Base-by-base conservation (phyloP, 2,797 vertebrate genomes). In the Microctenopoma lineatum region DNA sequence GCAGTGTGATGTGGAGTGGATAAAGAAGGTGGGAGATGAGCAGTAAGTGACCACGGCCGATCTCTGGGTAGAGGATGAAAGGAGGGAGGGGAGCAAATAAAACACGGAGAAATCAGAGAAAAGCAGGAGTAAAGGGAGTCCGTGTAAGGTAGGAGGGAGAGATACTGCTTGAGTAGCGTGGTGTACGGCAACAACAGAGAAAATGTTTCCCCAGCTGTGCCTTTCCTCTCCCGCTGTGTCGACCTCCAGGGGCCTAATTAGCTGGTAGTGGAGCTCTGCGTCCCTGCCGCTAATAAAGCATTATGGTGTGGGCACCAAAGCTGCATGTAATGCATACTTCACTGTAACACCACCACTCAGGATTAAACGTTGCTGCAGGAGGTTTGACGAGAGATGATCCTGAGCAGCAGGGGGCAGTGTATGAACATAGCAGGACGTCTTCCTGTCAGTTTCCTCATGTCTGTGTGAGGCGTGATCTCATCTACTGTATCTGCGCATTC, bases 11-110 rank as follows among this genome's bases (percentile, higher is more conserved):
- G 96, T 98, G 95, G 97, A 96, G 47, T 98, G 97, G 97, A 96
- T 99, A 91, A 98, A 98, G 93, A 98, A 96, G 91, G 95, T 97
- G 84, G 97, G 97, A 81, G 97, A 98, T 2, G 97, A 98, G 87
- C 97, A 99, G 97, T 98, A 96, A 98, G 97, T 98, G 84, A 81
- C 83, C 70, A 29, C 56, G 4, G 38, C 29, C 0, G 29, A 50
- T 71, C 48, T 51, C 41, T 76, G 66, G 42, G 50, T 0, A 1
- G 13, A 4, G 42, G 70, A 11, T 4, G 41, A 34, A 36, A 13
- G 48, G n/a, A 5, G 25, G 44, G 42, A 12, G 5, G 0, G 56
- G 10, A 62, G 36, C 5, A n/a, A 7, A 44, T n/a, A n/a, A 44
- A 50, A 44, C 9, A 3, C 9, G 45, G 26, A 41, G 29, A 0